Evolutionary conservation across 2,113 vertebrate genomes (phyloP).

Genomic region (Platichthys stellatus): DNA sequence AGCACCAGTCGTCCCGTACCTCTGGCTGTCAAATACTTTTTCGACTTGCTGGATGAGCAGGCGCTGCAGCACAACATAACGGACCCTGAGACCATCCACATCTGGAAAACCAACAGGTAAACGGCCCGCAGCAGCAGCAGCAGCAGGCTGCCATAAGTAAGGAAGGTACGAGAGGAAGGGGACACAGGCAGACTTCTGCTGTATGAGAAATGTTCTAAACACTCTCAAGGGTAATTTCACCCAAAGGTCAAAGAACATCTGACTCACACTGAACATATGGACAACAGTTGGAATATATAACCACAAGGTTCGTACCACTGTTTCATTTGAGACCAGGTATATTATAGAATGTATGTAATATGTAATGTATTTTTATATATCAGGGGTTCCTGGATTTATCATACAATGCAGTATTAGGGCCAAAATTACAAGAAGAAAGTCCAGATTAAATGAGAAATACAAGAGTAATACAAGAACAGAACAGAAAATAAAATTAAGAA

Average conservation of each 20-base stretch:
- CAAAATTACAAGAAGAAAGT: too few species aligned
- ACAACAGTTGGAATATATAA: neutral
- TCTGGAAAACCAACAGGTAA: conserved; percentile 99
- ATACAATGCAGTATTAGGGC: too few species aligned
- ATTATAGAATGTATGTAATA: neutral
- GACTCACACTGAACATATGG: conserved; percentile 19
- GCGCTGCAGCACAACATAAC: conserved; percentile 89
- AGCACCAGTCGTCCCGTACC: conserved; percentile 93
- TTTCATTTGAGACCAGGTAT: neutral
- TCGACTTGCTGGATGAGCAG: conserved; percentile 96
- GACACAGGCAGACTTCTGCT: neutral
- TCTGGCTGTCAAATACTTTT: conserved; percentile 96
- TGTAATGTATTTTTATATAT: too few species aligned
- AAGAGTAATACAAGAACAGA: too few species aligned
- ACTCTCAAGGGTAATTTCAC: conserved; percentile 5
- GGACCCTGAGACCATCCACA: conserved; percentile 95
- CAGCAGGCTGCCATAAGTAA: neutral
- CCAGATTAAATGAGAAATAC: too few species aligned
- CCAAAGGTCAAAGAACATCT: conserved; percentile 7
- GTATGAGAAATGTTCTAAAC: conserved; percentile 8
- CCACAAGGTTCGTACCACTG: neutral
- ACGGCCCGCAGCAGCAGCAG: neutral
- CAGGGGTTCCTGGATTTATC: too few species aligned
- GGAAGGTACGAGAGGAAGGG: neutral
- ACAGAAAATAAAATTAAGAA: too few species aligned